Percentiles rank a stretch among this genome's conserved stretches.
Evolutionary conservation across 2,888 invertebrate genomes (phyloP).

Genomic region (Automeris io): DNA sequence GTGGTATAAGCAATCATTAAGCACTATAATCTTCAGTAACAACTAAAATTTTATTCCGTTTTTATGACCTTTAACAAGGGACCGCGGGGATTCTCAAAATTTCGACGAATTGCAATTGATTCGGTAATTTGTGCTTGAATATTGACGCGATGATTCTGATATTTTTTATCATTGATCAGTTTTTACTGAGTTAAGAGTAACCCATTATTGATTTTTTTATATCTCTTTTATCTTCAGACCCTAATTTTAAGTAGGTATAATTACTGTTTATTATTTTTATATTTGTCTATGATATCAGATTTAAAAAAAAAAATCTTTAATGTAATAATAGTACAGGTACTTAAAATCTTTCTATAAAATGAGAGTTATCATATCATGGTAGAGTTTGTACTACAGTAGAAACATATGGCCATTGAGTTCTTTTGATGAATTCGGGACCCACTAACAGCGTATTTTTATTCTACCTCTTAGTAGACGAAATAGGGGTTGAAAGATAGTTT

Average conservation of each 20-base stretch:
- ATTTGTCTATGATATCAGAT: no score
- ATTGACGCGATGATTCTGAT: neutral
- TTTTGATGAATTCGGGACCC: no score
- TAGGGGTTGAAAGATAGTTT: no score
- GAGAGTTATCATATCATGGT: no score
- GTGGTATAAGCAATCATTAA: neutral
- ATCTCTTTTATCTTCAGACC: neutral
- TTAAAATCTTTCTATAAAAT: no score
- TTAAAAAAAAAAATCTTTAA: no score
- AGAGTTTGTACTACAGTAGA: no score
- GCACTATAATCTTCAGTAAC: neutral
- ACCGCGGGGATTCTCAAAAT: neutral
- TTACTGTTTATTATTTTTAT: no score
- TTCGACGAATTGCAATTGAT: slow-evolving; percentile 1
- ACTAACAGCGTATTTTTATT: no score
- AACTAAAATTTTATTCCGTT: neutral
- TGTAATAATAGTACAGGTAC: no score
- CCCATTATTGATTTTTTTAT: neutral
- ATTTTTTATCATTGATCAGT: neutral
- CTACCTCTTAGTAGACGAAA: no score
- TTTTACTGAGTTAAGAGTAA: neutral
- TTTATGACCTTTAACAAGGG: slow-evolving; percentile 1
- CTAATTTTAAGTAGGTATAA: neutral
- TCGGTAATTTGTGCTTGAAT: neutral
- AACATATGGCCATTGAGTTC: no score